phyloP scores from a whole-genome alignment of 2,113 vertebrate species.

The Pedionomus torquatus region DNA sequence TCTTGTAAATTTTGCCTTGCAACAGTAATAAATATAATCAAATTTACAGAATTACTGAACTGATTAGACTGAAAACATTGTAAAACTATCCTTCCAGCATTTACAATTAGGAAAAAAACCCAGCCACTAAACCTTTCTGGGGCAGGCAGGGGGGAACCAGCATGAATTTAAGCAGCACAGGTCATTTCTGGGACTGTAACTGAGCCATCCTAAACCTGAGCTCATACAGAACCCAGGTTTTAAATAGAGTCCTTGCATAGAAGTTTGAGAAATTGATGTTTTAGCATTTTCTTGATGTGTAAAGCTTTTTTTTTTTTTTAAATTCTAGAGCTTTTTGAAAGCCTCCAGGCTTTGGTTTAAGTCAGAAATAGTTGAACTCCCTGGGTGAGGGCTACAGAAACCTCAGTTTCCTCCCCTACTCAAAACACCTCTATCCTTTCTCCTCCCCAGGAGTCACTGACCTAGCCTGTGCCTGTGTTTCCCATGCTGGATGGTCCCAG shows the following conservation, averaged over 20 bases:
- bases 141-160: neutral
- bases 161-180: neutral
- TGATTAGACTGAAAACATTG: neutral
- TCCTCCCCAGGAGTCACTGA: neutral
- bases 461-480: neutral
- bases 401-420: neutral
- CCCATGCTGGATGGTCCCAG: neutral
- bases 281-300: too few relatives aligned
- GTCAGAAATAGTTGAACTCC: neutral
- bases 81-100: neutral
- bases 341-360: neutral
- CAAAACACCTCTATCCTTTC: neutral
- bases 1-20: neutral
- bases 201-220: neutral
- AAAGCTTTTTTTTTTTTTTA: too few relatives aligned
- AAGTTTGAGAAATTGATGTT: accelerated
- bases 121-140: neutral
- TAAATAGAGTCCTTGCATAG: neutral
- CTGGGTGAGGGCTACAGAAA: neutral
- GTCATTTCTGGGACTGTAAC: neutral
- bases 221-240: neutral
- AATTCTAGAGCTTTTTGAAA: neutral
- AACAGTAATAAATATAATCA: neutral
- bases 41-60: neutral
- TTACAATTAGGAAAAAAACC: neutral